Percentiles rank a stretch among this genome's conserved stretches.
These are phyloP conservation scores for Calephelis virginiensis DNA, from an alignment of 1,140 invertebrate species.

Conservation along the genomic window DNA sequence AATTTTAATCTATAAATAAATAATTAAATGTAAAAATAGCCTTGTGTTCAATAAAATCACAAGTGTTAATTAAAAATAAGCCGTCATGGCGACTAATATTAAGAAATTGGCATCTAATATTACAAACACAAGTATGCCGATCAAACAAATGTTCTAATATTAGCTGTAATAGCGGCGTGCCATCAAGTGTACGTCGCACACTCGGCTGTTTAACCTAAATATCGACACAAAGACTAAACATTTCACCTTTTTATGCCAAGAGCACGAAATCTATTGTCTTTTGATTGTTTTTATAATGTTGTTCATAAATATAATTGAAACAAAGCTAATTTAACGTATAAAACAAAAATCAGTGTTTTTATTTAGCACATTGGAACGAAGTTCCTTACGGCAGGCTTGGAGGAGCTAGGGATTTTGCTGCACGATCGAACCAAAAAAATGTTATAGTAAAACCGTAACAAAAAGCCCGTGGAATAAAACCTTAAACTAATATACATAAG, in stretches of 20 bases:
- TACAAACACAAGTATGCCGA: slow-evolving; percentile 15
- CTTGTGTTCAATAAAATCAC: not conserved
- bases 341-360: no score
- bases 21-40: not conserved
- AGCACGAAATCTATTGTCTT: not conserved
- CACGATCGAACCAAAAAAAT: no score
- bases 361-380: no score
- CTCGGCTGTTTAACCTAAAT: slow-evolving; percentile 23
- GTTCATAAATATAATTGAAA: no score
- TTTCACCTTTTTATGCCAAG: slow-evolving; percentile 16
- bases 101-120: slow-evolving; percentile 12
- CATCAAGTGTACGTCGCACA: slow-evolving; percentile 2
- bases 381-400: no score
- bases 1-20: no score
- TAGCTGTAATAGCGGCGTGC: slow-evolving; percentile 1
- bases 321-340: no score
- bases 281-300: no score
- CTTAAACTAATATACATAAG: no score
- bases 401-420: no score
- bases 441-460: no score
- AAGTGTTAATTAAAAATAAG: slow-evolving; percentile 5
- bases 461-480: no score
- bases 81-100: slow-evolving; percentile 10
- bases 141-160: slow-evolving; percentile 19
- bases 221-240: slow-evolving; percentile 23